Base-by-base conservation (phyloP, 2,797 vertebrate genomes). In the Sus cebifrons region DNA sequence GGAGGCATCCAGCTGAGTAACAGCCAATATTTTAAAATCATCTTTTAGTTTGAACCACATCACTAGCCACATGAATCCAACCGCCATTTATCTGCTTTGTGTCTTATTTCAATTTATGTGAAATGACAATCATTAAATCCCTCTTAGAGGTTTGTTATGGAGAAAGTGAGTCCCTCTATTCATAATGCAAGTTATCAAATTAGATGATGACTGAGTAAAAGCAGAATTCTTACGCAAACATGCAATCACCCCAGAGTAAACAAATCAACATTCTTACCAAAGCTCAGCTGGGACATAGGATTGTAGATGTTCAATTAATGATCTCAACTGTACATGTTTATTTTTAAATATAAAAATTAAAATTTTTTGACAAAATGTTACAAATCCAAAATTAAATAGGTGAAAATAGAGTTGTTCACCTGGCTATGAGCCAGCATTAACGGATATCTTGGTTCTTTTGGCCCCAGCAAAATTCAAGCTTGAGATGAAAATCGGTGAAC, bases 31-130 rank as follows among this genome's bases (percentile, higher is more conserved):
- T 4, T 49, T 75, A 70, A 88, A 90, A 82, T 44, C 49, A 64
- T 73, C 65, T 88, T 93, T 68, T 68, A 40, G 60, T 49, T 60
- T 88, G 91, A 56, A 91, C 60, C 84, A 44, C 62, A 60, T 52
- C 79, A 84, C 29, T 14, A 25, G 17, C 18, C 49, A 74, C 36
- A 40, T 25, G 15, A 89, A 52, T 52, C 17, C 13, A 71, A 40
- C 25, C 85, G 71, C 11, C n/a, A 25, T 44, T 85, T 73, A 84
- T 54, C 27, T 79, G 25, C 20, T 44, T 44, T 44, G 4, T 73
- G 64, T 62, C 58, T 65, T 25, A 49, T 88, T 74, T 27, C 75
- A 73, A 85, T 27, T 17, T 54, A 54, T 44, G 18, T 81, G 40
- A 91, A 95, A 88, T 85, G 1, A 84, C 68, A 74, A 49, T 44